Conservation (phyloP, 2,113 vertebrate species). For the Sprattus sprattus region DNA sequence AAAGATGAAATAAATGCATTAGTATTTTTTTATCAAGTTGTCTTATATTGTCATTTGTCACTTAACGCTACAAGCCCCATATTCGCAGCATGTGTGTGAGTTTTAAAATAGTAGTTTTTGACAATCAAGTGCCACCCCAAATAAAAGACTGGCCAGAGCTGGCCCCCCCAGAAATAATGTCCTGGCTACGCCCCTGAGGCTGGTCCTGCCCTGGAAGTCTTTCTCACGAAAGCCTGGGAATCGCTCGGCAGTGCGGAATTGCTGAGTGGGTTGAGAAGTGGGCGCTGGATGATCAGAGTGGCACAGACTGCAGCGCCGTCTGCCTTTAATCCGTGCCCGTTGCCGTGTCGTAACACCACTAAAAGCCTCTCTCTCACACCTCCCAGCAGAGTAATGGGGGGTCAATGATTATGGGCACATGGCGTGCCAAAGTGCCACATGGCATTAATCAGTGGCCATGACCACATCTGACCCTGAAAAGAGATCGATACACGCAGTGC, state of each 20-base stretch:
- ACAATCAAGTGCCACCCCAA: too few species aligned
- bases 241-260: background rate
- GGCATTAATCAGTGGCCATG: background rate
- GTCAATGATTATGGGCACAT: background rate
- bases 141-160: too few species aligned
- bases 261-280: background rate
- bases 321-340: background rate
- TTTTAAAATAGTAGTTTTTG: too few species aligned
- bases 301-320: background rate
- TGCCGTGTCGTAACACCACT: background rate
- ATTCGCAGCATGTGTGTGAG: too few species aligned
- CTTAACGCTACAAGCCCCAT: too few species aligned
- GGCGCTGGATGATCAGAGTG: background rate
- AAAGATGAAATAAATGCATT: too few species aligned
- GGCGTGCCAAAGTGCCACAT: background rate
- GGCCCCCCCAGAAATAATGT: too few species aligned
- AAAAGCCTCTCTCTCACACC: background rate
- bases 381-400: background rate
- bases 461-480: background rate
- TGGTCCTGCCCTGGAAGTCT: slow-evolving; percentile 22
- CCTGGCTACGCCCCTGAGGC: too few species aligned
- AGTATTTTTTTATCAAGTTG: too few species aligned
- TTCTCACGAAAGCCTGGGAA: slow-evolving; percentile 21
- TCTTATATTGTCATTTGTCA: too few species aligned
- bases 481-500: background rate